phyloP scores from a whole-genome alignment of 1,140 invertebrate genomes.

The Drosophila ogumai region DNA sequence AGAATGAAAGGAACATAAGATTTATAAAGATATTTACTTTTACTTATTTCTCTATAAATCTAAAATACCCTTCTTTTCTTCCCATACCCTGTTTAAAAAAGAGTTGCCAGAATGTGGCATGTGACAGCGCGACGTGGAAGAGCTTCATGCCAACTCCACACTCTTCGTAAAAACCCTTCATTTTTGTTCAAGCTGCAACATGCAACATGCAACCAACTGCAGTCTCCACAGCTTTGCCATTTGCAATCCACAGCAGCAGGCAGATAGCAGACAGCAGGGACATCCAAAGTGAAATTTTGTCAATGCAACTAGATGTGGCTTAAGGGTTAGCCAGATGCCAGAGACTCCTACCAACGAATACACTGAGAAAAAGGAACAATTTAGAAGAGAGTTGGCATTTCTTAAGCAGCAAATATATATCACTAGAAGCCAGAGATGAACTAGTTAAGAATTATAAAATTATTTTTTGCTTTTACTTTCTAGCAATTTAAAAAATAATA shows the following conservation, averaged over 20 bases:
- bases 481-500: too few species aligned
- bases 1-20: fast-evolving
- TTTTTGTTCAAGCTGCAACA: constrained; percentile 14
- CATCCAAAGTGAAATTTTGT: constrained; percentile 51
- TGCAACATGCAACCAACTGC: constrained; percentile 43
- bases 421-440: too few species aligned
- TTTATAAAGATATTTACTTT: not conserved
- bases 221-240: constrained; percentile 29
- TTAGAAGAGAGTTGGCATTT: not conserved
- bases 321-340: constrained; percentile 29
- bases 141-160: constrained; percentile 12
- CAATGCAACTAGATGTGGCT: constrained; percentile 45
- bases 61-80: not conserved
- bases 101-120: constrained; percentile 48
- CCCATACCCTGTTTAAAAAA: constrained; percentile 25
- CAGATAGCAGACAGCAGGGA: constrained; percentile 16
- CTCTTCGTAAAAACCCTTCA: constrained; percentile 1
- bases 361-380: not conserved
- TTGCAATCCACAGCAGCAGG: constrained; percentile 38
- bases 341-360: not conserved
- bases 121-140: constrained; percentile 29
- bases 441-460: too few species aligned
- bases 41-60: too few species aligned
- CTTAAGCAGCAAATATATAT: not conserved
- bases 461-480: too few species aligned